Conservation (phyloP, 2,113 vertebrate species). For the Sebastes schlegelii region DNA sequence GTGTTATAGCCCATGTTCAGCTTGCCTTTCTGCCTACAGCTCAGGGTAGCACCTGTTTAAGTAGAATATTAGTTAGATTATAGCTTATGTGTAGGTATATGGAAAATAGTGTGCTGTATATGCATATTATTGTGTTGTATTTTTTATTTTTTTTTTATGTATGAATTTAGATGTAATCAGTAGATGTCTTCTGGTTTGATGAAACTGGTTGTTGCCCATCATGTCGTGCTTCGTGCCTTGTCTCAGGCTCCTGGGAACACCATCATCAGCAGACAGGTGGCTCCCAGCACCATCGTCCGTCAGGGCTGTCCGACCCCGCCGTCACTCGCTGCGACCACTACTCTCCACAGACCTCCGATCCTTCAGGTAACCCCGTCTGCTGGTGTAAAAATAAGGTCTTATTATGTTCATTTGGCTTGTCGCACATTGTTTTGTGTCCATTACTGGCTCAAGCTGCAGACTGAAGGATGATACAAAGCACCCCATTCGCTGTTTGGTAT, state of each 20-base stretch:
- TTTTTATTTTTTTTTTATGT: neutral
- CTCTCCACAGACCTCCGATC: slow-evolving; percentile 92
- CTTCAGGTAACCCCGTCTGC: slow-evolving; percentile 83
- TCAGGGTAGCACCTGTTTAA: slow-evolving; percentile 18
- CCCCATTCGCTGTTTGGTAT: neutral
- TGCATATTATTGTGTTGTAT: neutral
- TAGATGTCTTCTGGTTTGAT: neutral
- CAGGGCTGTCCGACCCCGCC: slow-evolving; percentile 90
- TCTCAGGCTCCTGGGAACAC: slow-evolving; percentile 89
- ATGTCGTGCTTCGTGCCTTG: neutral
- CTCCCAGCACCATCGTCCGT: slow-evolving; percentile 91
- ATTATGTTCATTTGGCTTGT: neutral
- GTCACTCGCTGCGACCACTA: slow-evolving; percentile 86
- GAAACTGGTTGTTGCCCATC: neutral
- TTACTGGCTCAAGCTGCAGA: neutral
- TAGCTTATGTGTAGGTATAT: neutral
- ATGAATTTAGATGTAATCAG: neutral
- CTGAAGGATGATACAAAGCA: neutral
- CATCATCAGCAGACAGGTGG: slow-evolving; percentile 90
- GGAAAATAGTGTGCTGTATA: neutral
- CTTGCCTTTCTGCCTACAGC: neutral
- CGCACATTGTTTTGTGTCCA: neutral
- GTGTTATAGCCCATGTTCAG: neutral
- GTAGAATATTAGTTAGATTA: neutral
- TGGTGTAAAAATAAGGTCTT: neutral